Conservation (phyloP, 2,888 invertebrate species). For the Cephus pulcher region DNA sequence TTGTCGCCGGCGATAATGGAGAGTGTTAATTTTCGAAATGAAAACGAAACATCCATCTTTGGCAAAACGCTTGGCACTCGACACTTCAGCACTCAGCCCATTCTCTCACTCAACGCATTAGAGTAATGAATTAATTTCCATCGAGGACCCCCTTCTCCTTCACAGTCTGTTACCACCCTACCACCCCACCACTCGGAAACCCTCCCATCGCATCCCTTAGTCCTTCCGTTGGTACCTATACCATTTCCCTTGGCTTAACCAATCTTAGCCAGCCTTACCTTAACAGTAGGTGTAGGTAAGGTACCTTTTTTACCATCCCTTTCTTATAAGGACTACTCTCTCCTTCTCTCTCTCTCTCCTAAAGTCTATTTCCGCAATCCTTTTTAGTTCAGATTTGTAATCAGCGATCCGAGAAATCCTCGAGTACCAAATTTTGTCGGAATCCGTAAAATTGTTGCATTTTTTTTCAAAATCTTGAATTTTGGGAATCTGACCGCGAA, state of each 20-base stretch:
- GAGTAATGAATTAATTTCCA: constrained; percentile 67
- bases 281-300: neutral
- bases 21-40: constrained; percentile 66
- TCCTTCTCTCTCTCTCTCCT: constrained; percentile 30
- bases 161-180: constrained; percentile 10
- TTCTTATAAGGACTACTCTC: constrained; percentile 10
- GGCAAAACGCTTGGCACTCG: constrained; percentile 56
- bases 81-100: constrained; percentile 57
- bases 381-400: no score
- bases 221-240: neutral
- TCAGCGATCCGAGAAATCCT: no score
- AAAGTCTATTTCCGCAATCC: constrained; percentile 61
- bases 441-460: no score
- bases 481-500: no score
- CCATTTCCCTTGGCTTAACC: constrained; percentile 19
- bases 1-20: constrained; percentile 46
- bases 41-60: constrained; percentile 65
- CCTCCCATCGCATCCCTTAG: neutral
- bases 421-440: no score
- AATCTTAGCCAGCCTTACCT: neutral
- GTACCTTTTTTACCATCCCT: neutral
- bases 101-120: constrained; percentile 63
- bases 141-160: constrained; percentile 42
- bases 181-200: constrained; percentile 23
- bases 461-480: no score